These are phyloP conservation scores for Pelecanoides urinatrix DNA, from an alignment of 2,113 vertebrate species.

Conservation along the genomic window DNA sequence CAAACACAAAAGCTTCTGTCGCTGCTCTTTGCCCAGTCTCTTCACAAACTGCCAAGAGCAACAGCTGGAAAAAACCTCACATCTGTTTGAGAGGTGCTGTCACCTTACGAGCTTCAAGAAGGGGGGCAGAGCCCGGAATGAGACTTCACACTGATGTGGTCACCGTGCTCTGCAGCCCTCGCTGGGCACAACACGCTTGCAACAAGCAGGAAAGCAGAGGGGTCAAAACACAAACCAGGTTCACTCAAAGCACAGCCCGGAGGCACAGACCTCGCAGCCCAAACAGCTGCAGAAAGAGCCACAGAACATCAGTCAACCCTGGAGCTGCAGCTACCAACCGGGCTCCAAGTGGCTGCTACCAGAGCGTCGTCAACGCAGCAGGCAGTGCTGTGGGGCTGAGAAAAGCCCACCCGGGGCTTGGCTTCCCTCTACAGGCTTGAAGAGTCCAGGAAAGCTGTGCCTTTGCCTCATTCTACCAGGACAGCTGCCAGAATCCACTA, in stretches of 20 bases:
- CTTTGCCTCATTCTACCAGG: not conserved
- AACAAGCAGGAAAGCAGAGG: not conserved
- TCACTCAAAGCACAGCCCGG: not conserved
- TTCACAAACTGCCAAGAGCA: not conserved
- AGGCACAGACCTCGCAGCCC: not conserved
- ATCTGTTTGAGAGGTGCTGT: not conserved
- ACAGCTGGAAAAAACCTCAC: not conserved
- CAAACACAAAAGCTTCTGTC: not conserved
- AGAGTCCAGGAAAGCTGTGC: not conserved
- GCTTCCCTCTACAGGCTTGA: not conserved
- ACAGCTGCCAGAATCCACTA: not conserved
- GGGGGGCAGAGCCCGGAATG: not conserved
- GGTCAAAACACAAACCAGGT: not conserved
- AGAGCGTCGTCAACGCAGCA: not conserved
- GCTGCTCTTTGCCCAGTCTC: not conserved
- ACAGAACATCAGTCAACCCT: not conserved
- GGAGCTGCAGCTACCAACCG: not conserved
- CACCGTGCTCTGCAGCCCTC: not conserved
- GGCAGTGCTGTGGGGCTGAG: fast-evolving
- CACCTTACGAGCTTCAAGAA: not conserved
- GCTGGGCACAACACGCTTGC: fast-evolving
- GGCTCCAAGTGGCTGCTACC: not conserved
- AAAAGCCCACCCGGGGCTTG: not conserved
- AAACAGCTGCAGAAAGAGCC: not conserved
- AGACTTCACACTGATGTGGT: fast-evolving